Evolutionary conservation across 2,797 vertebrate species (phyloP).

Genomic region (Eulemur mongoz): DNA sequence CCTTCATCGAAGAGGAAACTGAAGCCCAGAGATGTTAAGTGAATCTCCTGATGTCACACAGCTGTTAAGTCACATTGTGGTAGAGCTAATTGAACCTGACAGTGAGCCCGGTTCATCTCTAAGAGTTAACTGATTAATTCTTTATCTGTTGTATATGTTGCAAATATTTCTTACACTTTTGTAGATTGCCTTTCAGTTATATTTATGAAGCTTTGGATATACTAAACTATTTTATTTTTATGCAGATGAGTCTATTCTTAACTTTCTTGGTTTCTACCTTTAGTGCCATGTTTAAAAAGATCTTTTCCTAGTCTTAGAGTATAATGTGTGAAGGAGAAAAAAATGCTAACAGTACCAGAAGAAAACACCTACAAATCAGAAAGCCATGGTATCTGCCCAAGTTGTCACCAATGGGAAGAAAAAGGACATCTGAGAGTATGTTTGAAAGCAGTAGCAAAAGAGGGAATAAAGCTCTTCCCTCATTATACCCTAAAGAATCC

Average conservation of each 20-base stretch:
- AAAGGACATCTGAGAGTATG: not conserved
- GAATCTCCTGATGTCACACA: not conserved
- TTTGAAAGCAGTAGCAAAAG: not conserved
- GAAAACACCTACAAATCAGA: conserved; percentile 28
- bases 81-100: not conserved
- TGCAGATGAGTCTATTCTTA: not conserved
- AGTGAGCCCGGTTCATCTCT: not conserved
- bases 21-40: conserved; percentile 2
- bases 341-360: not conserved
- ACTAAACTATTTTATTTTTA: conserved; percentile 20
- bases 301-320: not conserved
- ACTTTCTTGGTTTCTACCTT: conserved; percentile 6
- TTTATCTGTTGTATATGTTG: not conserved
- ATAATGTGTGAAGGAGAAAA: not conserved
- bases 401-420: not conserved
- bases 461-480: not conserved
- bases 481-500: not conserved
- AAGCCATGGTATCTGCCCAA: not conserved
- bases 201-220: conserved; percentile 25
- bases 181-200: not conserved
- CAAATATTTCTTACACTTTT: not conserved
- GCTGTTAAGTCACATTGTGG: not conserved
- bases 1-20: conserved; percentile 9
- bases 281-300: not conserved
- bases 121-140: not conserved